A percentile compares a stretch with the other conserved stretches of the same genome.
These are phyloP conservation scores for Clarias batrachus DNA, from an alignment of 2,113 vertebrate species.

Conservation along the genomic window DNA sequence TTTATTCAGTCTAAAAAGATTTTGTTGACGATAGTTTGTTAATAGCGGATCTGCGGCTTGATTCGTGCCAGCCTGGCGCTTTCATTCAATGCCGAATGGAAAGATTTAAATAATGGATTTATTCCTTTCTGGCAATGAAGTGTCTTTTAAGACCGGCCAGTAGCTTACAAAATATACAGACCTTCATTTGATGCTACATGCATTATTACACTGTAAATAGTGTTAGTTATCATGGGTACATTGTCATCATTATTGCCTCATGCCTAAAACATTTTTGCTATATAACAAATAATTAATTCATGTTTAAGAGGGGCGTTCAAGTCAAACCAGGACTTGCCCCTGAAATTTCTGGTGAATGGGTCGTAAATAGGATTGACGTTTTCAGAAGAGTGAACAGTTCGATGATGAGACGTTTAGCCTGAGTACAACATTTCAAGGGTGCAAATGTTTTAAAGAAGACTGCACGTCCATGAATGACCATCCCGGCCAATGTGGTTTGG, in stretches of 20 bases:
- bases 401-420: too few species aligned
- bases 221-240: too few species aligned
- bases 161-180: neutral
- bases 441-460: too few species aligned
- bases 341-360: too few species aligned
- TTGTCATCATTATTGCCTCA: too few species aligned
- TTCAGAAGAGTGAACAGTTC: too few species aligned
- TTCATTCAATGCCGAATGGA: neutral
- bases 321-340: too few species aligned
- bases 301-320: too few species aligned
- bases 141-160: neutral
- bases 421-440: too few species aligned
- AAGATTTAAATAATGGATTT: slow-evolving; percentile 5
- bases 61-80: slow-evolving; percentile 2
- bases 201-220: neutral
- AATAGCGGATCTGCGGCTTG: slow-evolving; percentile 2
- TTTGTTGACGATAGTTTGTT: slow-evolving; percentile 41
- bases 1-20: slow-evolving; percentile 24
- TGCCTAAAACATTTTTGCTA: neutral
- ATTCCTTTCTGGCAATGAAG: neutral
- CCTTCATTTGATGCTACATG: neutral
- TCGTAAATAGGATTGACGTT: too few species aligned
- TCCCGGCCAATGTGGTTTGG: too few species aligned
- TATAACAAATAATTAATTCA: neutral
- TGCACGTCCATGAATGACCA: too few species aligned